Evolutionary conservation across 1,140 invertebrate species (phyloP).

Genomic region (Drosophila takahashii): DNA sequence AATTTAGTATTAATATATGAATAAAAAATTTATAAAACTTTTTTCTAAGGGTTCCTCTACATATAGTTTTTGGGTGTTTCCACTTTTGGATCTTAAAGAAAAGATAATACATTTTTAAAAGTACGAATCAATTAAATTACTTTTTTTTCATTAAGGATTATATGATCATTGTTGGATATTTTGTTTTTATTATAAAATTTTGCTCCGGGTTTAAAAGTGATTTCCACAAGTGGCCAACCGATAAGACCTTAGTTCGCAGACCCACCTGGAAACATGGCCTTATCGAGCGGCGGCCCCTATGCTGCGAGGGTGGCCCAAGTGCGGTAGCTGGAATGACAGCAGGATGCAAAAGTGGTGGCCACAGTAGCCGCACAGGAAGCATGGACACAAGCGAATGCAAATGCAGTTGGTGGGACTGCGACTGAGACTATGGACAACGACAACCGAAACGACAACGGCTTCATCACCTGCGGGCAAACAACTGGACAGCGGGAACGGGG

Average conservation of each 20-base stretch:
- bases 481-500: conserved; percentile 7
- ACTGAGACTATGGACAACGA: too few relatives aligned
- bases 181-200: too few relatives aligned
- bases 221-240: not conserved
- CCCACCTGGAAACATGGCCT: conserved; percentile 20
- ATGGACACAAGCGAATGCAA: conserved; percentile 33
- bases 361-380: conserved; percentile 63
- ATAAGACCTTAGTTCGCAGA: not conserved
- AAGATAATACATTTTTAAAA: too few relatives aligned
- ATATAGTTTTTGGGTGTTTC: too few relatives aligned
- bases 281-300: conserved; percentile 38
- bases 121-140: too few relatives aligned
- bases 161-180: too few relatives aligned
- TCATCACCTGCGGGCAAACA: conserved; percentile 78
- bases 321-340: conserved; percentile 71
- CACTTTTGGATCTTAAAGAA: too few relatives aligned
- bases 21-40: too few relatives aligned
- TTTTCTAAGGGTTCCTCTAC: too few relatives aligned
- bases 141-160: too few relatives aligned
- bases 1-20: too few relatives aligned
- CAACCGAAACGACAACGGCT: conserved; percentile 54
- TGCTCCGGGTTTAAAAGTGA: too few relatives aligned
- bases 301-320: conserved; percentile 35
- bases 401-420: conserved; percentile 8
- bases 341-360: conserved; percentile 57